A percentile compares a stretch with the other conserved stretches of the same genome.
phyloP scores from a whole-genome alignment of 2,113 vertebrate genomes.

The Verasper variegatus region DNA sequence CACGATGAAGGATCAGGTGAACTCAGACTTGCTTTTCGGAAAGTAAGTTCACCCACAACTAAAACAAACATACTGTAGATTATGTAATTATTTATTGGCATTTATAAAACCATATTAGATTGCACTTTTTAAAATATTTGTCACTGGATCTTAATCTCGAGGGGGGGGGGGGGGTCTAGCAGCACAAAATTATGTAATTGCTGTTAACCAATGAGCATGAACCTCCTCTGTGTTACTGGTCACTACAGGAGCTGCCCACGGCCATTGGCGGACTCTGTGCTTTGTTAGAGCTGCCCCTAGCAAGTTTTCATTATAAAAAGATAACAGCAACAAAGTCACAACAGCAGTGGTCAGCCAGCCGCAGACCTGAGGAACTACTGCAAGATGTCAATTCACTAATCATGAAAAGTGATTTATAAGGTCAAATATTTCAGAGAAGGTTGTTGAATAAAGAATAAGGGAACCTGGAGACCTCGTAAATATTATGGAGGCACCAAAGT shows the following conservation, averaged over 20 bases:
- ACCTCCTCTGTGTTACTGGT: neutral
- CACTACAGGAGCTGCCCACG: neutral
- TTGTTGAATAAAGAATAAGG: neutral
- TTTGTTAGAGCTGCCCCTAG: conserved; percentile 2
- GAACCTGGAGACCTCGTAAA: neutral
- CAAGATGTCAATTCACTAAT: neutral
- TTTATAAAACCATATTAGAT: no score
- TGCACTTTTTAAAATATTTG: no score
- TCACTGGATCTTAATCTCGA: no score
- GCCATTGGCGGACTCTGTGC: conserved; percentile 3
- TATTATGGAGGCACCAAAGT: neutral
- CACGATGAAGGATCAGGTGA: no score
- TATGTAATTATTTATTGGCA: no score
- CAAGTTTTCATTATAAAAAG: neutral
- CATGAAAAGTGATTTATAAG: neutral
- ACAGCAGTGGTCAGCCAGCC: neutral
- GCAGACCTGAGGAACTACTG: neutral
- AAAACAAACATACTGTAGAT: no score
- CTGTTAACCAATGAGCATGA: neutral
- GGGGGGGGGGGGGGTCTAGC: neutral
- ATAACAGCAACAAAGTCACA: conserved; percentile 13
- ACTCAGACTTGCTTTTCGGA: no score
- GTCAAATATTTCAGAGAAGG: neutral
- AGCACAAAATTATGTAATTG: neutral
- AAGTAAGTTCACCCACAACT: no score